Conservation (phyloP, 2,113 vertebrate genomes). For the Chaetura pelagica region DNA sequence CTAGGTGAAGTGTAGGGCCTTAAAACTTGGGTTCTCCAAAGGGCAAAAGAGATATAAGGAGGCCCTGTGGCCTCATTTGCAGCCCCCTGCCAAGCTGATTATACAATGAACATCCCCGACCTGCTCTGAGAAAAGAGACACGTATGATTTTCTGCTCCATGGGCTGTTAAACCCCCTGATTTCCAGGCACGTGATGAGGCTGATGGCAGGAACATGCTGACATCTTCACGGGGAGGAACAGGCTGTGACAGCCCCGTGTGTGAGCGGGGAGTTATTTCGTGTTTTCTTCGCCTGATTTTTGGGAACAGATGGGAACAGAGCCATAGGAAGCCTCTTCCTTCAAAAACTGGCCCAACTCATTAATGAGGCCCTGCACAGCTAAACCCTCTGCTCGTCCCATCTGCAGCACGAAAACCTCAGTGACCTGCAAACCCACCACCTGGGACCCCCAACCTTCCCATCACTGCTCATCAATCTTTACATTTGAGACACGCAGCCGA, state of each 20-base stretch:
- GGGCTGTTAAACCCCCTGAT: neutral
- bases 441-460: constrained; percentile 22
- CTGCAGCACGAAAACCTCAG: neutral
- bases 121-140: neutral
- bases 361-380: neutral
- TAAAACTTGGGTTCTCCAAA: rapidly evolving
- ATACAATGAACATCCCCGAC: neutral
- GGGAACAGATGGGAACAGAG: constrained; percentile 58
- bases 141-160: neutral
- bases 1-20: neutral
- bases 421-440: constrained; percentile 28
- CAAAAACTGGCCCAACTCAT: constrained; percentile 34
- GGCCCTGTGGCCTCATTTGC: neutral
- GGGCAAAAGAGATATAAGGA: neutral
- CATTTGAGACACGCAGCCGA: neutral
- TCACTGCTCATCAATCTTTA: neutral
- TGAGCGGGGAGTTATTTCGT: neutral
- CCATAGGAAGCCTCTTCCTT: neutral
- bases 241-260: neutral
- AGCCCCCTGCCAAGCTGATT: neutral
- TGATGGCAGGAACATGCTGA: neutral
- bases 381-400: constrained; percentile 44
- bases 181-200: neutral
- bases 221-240: neutral
- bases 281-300: neutral